These are phyloP conservation scores for Lydus trimaculatus DNA, from an alignment of 2,888 invertebrate genomes.

Conservation along the genomic window DNA sequence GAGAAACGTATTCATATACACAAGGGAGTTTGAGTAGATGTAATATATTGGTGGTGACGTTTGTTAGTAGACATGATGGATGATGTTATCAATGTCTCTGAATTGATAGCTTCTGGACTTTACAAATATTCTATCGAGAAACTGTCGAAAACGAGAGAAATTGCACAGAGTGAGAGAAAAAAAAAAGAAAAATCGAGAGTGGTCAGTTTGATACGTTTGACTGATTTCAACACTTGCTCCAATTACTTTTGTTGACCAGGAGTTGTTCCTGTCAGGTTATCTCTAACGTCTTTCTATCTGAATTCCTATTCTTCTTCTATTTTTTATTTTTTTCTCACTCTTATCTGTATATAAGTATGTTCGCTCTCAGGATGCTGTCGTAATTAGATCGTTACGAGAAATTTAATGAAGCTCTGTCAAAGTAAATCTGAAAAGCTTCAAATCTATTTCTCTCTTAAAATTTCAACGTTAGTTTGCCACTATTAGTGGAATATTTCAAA, in stretches of 20 bases:
- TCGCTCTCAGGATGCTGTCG: not conserved
- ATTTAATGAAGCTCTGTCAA: conserved; percentile 18
- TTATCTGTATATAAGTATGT: not conserved
- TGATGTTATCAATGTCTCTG: conserved; percentile 42
- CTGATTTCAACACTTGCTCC: conserved; percentile 32
- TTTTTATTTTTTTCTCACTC: not conserved
- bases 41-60: conserved; percentile 35
- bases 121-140: conserved; percentile 38
- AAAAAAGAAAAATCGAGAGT: not conserved
- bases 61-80: conserved; percentile 42
- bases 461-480: not conserved
- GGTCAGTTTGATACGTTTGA: conserved; percentile 20
- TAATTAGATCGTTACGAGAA: conserved; percentile 8
- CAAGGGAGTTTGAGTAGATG: conserved; percentile 8
- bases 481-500: not conserved
- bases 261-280: conserved; percentile 30
- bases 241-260: conserved; percentile 31
- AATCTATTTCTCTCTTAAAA: not conserved
- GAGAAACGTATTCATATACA: not conserved
- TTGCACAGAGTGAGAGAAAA: too few relatives aligned
- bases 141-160: conserved; percentile 19
- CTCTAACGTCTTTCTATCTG: not conserved
- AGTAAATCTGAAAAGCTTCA: not conserved
- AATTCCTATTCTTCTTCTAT: not conserved
- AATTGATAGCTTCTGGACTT: conserved; percentile 42